A percentile compares a stretch with the other conserved stretches of the same genome.
Evolutionary conservation across 2,113 vertebrate genomes (phyloP).

Genomic region (Perca flavescens): DNA sequence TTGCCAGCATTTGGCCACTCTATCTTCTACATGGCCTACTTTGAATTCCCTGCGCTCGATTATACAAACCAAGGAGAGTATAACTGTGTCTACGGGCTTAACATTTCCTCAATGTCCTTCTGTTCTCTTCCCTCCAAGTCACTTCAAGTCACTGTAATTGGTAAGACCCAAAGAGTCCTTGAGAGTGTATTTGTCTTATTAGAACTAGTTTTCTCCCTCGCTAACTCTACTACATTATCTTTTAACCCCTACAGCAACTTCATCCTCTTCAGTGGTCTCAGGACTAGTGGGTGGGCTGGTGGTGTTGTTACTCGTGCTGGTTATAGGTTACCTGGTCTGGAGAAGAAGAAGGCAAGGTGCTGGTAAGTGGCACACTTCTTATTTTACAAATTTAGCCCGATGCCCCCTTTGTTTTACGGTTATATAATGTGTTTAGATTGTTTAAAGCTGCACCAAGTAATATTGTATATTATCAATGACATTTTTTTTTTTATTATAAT

Average conservation of each 20-base stretch:
- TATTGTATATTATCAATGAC: not conserved
- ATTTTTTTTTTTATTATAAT: no score
- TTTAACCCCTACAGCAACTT: conserved; percentile 36
- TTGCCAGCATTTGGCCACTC: conserved; percentile 46
- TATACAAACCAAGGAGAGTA: conserved; percentile 64
- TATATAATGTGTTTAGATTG: not conserved
- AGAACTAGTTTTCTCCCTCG: not conserved
- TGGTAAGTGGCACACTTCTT: conserved; percentile 50
- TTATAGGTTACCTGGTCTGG: conserved; percentile 63
- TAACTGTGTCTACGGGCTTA: conserved; percentile 58
- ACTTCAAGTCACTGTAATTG: conserved; percentile 56
- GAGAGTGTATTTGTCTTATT: not conserved
- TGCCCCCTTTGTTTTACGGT: not conserved
- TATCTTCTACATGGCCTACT: conserved; percentile 63
- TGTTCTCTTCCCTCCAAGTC: conserved; percentile 63
- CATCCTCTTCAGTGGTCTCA: conserved; percentile 39
- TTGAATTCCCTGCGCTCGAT: conserved; percentile 65
- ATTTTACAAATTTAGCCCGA: not conserved
- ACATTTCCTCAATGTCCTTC: conserved; percentile 65
- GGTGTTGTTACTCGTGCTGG: conserved; percentile 51
- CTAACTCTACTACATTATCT: not conserved
- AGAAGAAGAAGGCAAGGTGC: conserved; percentile 46
- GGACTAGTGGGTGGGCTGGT: conserved; percentile 44
- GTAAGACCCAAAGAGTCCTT: conserved; percentile 44
- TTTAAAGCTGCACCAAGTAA: not conserved